phyloP scores from a whole-genome alignment of 2,113 vertebrate genomes.

The Phodopus roborovskii region DNA sequence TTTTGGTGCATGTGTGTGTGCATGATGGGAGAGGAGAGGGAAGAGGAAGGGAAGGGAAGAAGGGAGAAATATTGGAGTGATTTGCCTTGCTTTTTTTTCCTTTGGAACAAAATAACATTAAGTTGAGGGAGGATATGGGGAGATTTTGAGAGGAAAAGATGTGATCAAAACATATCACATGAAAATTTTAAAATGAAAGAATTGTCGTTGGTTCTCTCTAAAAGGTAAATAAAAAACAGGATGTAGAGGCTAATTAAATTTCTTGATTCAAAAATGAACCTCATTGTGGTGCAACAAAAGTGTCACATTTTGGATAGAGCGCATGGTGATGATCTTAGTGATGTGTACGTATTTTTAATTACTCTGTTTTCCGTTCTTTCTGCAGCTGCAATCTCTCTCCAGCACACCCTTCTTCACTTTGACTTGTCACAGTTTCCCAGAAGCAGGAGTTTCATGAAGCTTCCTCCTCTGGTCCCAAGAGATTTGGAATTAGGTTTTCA shows the following conservation, averaged over 20 bases:
- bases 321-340: neutral
- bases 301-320: neutral
- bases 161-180: neutral
- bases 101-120: neutral
- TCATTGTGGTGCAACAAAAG: neutral
- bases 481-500: neutral
- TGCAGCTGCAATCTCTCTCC: neutral
- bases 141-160: neutral
- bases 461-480: neutral
- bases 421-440: neutral
- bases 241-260: neutral
- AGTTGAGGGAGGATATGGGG: neutral
- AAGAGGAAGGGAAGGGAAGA: too few relatives aligned
- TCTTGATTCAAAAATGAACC: conserved; percentile 3
- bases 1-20: neutral
- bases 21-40: neutral
- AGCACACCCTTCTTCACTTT: neutral
- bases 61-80: neutral
- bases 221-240: neutral
- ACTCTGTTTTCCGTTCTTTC: conserved; percentile 5
- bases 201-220: neutral
- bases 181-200: neutral
- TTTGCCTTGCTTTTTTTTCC: neutral
- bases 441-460: neutral
- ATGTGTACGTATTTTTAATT: neutral